A percentile compares a stretch with the other conserved stretches of the same genome.
phyloP scores from a whole-genome alignment of 2,888 invertebrate species.

The Cryptocheilus praepositus region DNA sequence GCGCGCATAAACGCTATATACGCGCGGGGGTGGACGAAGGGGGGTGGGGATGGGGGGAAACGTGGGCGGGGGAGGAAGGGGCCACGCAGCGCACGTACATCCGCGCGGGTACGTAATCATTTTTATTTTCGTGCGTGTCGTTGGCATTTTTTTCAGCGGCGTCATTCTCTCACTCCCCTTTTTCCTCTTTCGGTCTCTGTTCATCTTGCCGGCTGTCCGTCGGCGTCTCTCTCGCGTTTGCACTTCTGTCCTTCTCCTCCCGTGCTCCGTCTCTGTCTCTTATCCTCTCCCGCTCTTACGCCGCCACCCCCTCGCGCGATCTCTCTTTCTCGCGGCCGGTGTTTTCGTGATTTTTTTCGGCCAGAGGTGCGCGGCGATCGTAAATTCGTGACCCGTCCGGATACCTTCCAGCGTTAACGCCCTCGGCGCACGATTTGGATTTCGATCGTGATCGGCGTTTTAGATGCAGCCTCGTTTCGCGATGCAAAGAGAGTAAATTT shows the following conservation, averaged over 20 bases:
- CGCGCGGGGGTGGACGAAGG: not conserved
- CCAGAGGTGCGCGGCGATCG: constrained; percentile 35
- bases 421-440: constrained; percentile 38
- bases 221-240: not conserved
- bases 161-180: constrained; percentile 14
- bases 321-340: not conserved
- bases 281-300: constrained; percentile 6
- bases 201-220: constrained; percentile 9
- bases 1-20: constrained; percentile 43
- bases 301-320: not conserved
- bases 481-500: constrained; percentile 27
- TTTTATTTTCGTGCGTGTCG: constrained; percentile 60
- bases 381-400: constrained; percentile 41
- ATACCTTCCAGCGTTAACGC: constrained; percentile 42
- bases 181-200: not conserved
- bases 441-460: constrained; percentile 43
- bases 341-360: constrained; percentile 25
- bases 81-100: constrained; percentile 48
- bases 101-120: constrained; percentile 58
- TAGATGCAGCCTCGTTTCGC: constrained; percentile 9
- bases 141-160: constrained; percentile 45
- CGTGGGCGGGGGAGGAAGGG: not conserved
- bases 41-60: too few relatives aligned
- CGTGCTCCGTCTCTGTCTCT: not conserved
- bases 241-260: constrained; percentile 9